Base-by-base conservation (phyloP, 2,888 invertebrate species). In the Dicyrtoma fusca region DNA sequence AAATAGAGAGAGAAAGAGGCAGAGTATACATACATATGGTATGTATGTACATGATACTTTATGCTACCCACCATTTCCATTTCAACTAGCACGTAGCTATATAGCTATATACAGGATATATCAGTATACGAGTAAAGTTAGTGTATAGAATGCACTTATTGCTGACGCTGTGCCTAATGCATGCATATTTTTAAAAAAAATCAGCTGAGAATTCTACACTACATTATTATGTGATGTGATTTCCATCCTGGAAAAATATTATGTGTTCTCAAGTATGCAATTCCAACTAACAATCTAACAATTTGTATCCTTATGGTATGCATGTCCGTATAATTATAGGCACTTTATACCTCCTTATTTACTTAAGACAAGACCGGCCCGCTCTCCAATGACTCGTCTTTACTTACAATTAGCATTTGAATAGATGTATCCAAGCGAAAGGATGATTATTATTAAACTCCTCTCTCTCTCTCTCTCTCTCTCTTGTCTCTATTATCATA, bases 351-450 rank as follows among this genome's bases (percentile, higher is more conserved):
- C 25, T 57, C 57, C 13, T 25, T 57, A 45, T 26, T 25, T 19
- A 25, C 61, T 51, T 49, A 42, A 45, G 59, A 69, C 47, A 42
- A 45, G 59, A 69, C 47, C 59, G 34, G 23, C 17, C 45, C 25
- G n/a, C 44, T 55, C 19, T 55, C 64, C 64, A 64, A 64, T 71
- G 63, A 63, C 47, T 65, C 34, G 25, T 53, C 70, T 63, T 62
- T 63, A 63, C 70, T 62, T 62, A 45, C 55, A 68, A 68, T 68
- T 68, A 68, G 42, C 68, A 68, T 68, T 55, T 68, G 57, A 68
- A 57, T 68, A 47, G 68, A 42, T 21, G 57, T 57, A 68, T 44
- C 21, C 19, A 57, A 68, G 57, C 19, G 68, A 25, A 68, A 55
- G 57, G 42, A 45, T 57, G 45, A 68, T 59, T 57, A 57, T 68